Evolutionary conservation across 2,113 vertebrate species (phyloP), one percentile per base, ranked within the genome.

Genomic region (Cololabis saira): DNA sequence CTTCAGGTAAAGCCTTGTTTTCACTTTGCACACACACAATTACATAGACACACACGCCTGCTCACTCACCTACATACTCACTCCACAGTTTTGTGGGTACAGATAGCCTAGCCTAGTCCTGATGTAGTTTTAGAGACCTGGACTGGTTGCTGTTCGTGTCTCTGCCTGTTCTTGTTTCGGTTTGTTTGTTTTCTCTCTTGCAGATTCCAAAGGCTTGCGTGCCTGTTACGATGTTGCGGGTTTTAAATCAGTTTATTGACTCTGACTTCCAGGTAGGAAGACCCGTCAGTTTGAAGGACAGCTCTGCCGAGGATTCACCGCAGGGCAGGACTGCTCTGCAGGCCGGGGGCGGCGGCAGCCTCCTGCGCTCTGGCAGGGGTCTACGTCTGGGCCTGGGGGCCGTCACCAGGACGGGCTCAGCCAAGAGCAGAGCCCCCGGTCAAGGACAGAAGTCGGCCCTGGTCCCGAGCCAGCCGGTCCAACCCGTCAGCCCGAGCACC

Each of bases 321-420:
- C 87, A 89, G 69, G 10, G 80, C 12, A 81, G 75, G 43, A 74
- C 77, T 1, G 67, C 64, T 3, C 37, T 71, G 64, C 90, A 90
- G 57, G 67, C 66, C 0, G 83, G 84, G 75, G 79, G 82, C 14
- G 78, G 71, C n/a, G 89, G 94, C 24, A 96, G 91, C 66, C 94
- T 97, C 78, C 93, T 96, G 74, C 93, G 94, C 5, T 93, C 95
- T 1, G 90, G 95, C 82, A 93, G 97, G 93, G 95, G 96, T 42
- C 91, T 98, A 18, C 97, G 96, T 73, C 33, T 98, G 52, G 98
- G 97, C 17, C 78, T 99, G 64, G 97, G 97, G 0, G 98, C 96
- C 0, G 94, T 98, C 83, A 95, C 94, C 76, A 94, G 96, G 63
- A 75, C 95, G 3, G 66, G 59, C 16, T 60, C 75, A 5, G 81